Conservation (phyloP, 30 jellyfish, hydroid and myxozoan genomes). For the Sanderia malayensis region DNA sequence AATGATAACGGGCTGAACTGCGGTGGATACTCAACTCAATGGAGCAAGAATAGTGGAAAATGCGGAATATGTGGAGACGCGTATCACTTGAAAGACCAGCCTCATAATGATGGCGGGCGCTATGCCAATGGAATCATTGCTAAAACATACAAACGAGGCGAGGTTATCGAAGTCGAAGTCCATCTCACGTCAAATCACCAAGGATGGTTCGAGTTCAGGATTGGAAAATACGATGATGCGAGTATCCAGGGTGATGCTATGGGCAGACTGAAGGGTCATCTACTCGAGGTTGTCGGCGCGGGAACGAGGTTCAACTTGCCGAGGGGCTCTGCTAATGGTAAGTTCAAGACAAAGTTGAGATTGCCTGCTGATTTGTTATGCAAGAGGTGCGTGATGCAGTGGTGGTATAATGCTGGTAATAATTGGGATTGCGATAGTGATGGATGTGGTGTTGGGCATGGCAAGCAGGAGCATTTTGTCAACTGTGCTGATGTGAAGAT, state of each 20-base stretch:
- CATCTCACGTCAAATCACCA: slow-evolving; percentile 71
- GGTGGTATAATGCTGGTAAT: slow-evolving; percentile 90
- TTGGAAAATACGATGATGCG: slow-evolving; percentile 55
- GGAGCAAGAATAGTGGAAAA: slow-evolving; percentile 66
- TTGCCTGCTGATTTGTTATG: slow-evolving; percentile 74
- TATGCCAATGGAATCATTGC: slow-evolving; percentile 79
- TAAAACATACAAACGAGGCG: slow-evolving; percentile 69
- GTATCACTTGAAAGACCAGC: slow-evolving; percentile 55
- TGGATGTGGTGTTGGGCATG: slow-evolving; percentile 82
- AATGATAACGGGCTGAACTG: slow-evolving; percentile 82
- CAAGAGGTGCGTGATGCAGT: slow-evolving; percentile 77
- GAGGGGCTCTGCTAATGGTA: slow-evolving; percentile 55
- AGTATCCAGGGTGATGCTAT: slow-evolving; percentile 48
- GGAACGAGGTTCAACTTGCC: slow-evolving; percentile 77
- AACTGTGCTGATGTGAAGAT: slow-evolving; percentile 92
- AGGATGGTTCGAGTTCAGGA: slow-evolving; percentile 79
- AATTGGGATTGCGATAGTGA: slow-evolving; percentile 86
- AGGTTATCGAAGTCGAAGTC: slow-evolving; percentile 66
- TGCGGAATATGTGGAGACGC: slow-evolving; percentile 97
- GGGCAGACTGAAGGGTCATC: slow-evolving; percentile 60
- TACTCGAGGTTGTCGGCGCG: slow-evolving; percentile 66
- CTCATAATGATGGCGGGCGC: slow-evolving; percentile 68
- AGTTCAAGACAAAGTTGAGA: slow-evolving; percentile 37
- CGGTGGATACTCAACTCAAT: slow-evolving; percentile 75
- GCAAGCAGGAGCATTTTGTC: slow-evolving; percentile 83